Base-by-base conservation (phyloP, 92 coral and sea anemone genomes). In the Phenganax stokvisi region DNA sequence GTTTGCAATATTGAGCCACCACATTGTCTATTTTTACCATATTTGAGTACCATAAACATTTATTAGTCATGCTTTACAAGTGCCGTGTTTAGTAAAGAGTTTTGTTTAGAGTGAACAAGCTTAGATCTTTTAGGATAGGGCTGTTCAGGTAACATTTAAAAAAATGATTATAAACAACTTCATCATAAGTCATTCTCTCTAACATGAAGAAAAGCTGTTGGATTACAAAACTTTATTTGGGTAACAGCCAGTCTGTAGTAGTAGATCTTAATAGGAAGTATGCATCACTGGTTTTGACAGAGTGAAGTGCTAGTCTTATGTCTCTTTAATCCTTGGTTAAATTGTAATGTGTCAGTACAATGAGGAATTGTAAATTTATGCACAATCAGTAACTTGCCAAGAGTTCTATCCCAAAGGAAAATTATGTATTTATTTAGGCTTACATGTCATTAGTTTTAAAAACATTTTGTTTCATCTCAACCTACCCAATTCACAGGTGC, bases 401-500 rank as follows among this genome's bases (percentile, higher is more conserved):
- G 5, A 37, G 3, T 37, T 37, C 3, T 37, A 5, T 37, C 5
- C 47, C 47, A 5, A 37, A 37, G 47, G 47, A 37, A 37, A 37
- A 37, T 5, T 5, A 37, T 37, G 47, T 37, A 5, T 37, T 37
- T 37, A 5, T 37, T 37, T 37, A 37, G 47, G 47, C 5, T 2
- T 37, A 1, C 47, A 37, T 37, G 47, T 37, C 47, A 37, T 37
- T 37, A 37, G 2, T 37, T 37, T 1, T 37, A 37, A 37, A 2
- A 37, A 37, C 47, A 37, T 37, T 37, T 37, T 37, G 47, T 37
- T 37, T 37, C 47, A 1, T 37, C 47, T 37, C 47, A 37, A 2
- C 47, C 15, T 17, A 11, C 15, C 25, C 65, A 65, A 65, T 44
- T 65, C 80, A 75, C 65, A 75, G 80, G 80, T 75, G 80, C 30